Conservation (phyloP, 92 coral and sea anemone genomes). For the Plumapathes pennacea region DNA sequence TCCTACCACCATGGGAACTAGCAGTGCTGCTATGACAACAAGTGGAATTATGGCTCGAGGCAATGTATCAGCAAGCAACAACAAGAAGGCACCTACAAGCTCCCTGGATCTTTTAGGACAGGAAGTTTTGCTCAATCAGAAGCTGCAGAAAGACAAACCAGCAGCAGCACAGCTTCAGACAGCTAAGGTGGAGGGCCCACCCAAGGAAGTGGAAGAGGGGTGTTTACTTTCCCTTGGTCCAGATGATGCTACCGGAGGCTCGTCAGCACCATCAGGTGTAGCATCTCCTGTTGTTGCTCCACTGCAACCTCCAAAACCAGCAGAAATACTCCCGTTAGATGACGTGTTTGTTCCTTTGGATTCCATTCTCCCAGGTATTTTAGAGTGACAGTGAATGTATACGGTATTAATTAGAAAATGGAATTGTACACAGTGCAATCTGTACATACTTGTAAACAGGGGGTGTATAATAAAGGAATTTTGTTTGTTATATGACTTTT, state of each 20-base stretch:
- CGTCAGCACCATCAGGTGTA: conserved; percentile 3
- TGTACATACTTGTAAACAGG: no score
- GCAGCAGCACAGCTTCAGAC: conserved; percentile 14
- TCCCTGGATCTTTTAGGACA: conserved; percentile 87
- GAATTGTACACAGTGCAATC: no score
- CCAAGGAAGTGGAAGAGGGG: conserved; percentile 19
- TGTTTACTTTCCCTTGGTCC: conserved; percentile 40
- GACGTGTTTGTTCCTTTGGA: conserved; percentile 89
- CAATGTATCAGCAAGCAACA: conserved; percentile 24
- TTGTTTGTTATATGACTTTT: no score
- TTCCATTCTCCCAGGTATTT: conserved; percentile 85
- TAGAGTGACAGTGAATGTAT: no score
- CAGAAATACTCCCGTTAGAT: conserved; percentile 64
- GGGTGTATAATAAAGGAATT: no score
- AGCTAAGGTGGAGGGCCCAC: conserved; percentile 1
- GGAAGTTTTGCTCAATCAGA: conserved; percentile 83
- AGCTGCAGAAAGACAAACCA: conserved; percentile 55
- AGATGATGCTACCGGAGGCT: conserved; percentile 2
- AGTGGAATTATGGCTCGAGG: conserved; percentile 45
- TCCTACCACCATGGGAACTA: conserved; percentile 54
- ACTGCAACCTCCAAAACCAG: conserved; percentile 42
- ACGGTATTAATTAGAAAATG: no score
- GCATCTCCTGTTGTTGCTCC: conserved; percentile 24
- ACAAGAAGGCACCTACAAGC: conserved; percentile 54
- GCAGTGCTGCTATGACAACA: conserved; percentile 39